Base-by-base conservation (phyloP, 2,888 invertebrate genomes). In the Baronia brevicornis region DNA sequence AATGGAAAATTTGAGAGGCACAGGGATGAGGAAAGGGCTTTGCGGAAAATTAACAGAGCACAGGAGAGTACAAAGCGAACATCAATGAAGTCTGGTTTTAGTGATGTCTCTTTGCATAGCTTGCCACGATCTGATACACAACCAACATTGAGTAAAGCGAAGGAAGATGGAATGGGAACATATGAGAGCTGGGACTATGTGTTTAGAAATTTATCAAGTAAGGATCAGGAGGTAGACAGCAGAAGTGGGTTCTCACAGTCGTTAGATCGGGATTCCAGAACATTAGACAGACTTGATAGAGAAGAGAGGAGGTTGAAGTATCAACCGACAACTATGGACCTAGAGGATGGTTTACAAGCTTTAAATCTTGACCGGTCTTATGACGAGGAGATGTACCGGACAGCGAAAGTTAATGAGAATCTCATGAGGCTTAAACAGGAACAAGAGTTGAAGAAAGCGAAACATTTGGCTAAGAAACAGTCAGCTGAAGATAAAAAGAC, bases 141-240 rank as follows among this genome's bases (percentile, higher is more conserved):
- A 21, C 84, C 85, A 1, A 54, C 69, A 0, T 40, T 85, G 2
- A 84, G 84, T 42, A 84, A 85, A 46, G 88, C 88, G 10, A 82
- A 80, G 37, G 89, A 90, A 44, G 90, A 90, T 41, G 89, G 88
- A 0, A 87, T 89, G 57, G 89, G 90, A 1, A 89, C 88, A 0
- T 89, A 88, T 34, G 92, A 92, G 44, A 88, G 89, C 29, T 94
- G 94, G 94, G 91, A 91, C 56, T 93, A 92, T 55, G 93, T 94
- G 0, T 94, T 90, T 57, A 87, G 89, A 46, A 91, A 91, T 58
- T 72, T 94, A 17, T 91, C 93, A 36, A 91, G 88, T 46, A 89
- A 91, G 50, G 90, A 91, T 0, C 91, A 92, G 46, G 80, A 84
- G 1, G 84, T 80, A 13, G 91, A 91, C 48, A 88, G 88, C 0